Conservation (phyloP, 2,797 vertebrate species). For the Darevskia nairensis region DNA sequence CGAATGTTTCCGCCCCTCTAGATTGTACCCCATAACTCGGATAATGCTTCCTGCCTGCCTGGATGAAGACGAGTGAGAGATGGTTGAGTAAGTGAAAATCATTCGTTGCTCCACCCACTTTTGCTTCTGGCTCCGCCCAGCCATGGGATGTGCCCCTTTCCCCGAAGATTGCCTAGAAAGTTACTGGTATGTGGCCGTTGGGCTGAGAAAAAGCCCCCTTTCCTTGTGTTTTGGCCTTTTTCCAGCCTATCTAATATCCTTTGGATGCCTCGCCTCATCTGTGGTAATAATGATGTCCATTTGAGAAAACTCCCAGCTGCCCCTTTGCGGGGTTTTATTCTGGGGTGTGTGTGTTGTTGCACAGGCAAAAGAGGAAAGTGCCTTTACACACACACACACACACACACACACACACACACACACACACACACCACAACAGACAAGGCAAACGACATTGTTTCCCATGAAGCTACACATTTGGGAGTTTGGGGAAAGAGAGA, state of each 20-base stretch:
- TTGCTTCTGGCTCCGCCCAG: too few relatives aligned
- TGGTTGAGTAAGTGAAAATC: too few relatives aligned
- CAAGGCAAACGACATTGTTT: neutral
- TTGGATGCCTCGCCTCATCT: constrained; percentile 18
- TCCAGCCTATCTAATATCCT: neutral
- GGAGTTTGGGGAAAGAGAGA: neutral
- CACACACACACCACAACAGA: neutral
- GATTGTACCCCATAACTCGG: too few relatives aligned
- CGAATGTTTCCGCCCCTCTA: too few relatives aligned
- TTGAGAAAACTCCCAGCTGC: constrained; percentile 2
- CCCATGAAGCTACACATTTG: neutral
- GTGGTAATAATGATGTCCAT: neutral
- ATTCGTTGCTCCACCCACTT: too few relatives aligned
- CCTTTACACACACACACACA: neutral
- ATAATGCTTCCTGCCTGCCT: too few relatives aligned
- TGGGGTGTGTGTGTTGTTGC: constrained; percentile 4
- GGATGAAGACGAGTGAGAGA: too few relatives aligned
- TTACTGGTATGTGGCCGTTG: too few relatives aligned
- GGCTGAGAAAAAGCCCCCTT: too few relatives aligned
- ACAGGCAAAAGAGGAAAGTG: neutral
- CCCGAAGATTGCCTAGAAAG: too few relatives aligned
- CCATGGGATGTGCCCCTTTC: too few relatives aligned
- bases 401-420: too few relatives aligned
- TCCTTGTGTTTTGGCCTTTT: neutral
- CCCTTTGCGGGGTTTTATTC: neutral